Evolutionary conservation across 2,113 vertebrate species (phyloP), one percentile per base, ranked within the genome.

Genomic region (Speoplatyrhinus poulsoni): DNA sequence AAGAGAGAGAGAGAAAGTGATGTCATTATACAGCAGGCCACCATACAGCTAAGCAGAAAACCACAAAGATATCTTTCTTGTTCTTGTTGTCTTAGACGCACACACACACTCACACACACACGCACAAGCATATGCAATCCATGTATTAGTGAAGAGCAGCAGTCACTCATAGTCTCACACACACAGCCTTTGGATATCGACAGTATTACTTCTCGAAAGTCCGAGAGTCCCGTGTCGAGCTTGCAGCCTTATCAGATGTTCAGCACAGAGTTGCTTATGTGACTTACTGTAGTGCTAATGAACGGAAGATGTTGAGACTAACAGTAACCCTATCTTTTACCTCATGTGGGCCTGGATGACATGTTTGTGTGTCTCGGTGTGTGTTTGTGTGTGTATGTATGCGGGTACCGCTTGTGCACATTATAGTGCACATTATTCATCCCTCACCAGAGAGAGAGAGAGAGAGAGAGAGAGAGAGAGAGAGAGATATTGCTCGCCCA

Each of bases 151-250:
- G 19, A 19, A 19, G 19, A 59, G 53, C 60, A 62, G 94, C 93
- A 91, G 88, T n/a, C 69, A 69, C 52, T 9, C 47, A 26, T 56
- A 65, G 67, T 80, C 69, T 58, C 72, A 76, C 76, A 82, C 69
- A 76, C 46, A 79, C 73, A 80, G 73, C 68, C 91, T 92, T 87
- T 86, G 89, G 87, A 92, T 93, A 93, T 92, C 91, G 94, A 60
- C 19, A 19, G 19, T 19, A 19, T 19, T 19, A 19, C 19, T 19
- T 19, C 19, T 19, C 19, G 19, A 19, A 19, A 19, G 19, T 19
- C 19, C 2, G 19, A 19, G 19, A 19, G 19, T 1, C 19, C 19
- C 19, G 19, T 19, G 19, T 19, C 19, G 19, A 19, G 19, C 1
- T 19, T 19, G 19, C 19, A 19, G 19, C 1, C 19, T 19, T 19